Conservation (phyloP, 1,140 invertebrate genomes). For the Coenobita brevimanus region DNA sequence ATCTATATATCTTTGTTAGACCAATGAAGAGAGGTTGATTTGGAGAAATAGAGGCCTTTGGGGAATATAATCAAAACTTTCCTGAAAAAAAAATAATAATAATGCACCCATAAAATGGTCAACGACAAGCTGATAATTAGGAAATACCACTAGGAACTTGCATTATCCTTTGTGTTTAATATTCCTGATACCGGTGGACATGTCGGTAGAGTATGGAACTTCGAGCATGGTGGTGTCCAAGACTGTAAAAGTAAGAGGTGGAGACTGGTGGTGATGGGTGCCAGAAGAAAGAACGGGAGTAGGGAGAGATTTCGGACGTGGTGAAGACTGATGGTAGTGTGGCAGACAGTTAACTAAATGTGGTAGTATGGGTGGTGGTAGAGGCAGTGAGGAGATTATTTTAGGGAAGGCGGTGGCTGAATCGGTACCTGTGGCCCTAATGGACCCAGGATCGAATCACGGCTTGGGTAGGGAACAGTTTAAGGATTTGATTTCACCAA, state of each 20-base stretch:
- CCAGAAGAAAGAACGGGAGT: background rate
- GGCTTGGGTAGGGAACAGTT: no score
- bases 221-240: slow-evolving; percentile 39
- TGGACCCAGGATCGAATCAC: no score
- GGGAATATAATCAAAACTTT: slow-evolving; percentile 15
- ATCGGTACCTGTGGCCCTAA: no score
- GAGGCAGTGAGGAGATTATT: no score
- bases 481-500: no score
- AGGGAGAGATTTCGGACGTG: background rate
- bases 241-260: background rate
- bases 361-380: no score
- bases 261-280: background rate
- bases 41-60: slow-evolving; percentile 20
- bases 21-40: slow-evolving; percentile 50
- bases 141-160: slow-evolving; percentile 64
- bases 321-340: background rate
- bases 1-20: slow-evolving; percentile 43
- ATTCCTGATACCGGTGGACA: slow-evolving; percentile 63
- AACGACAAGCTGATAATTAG: slow-evolving; percentile 60
- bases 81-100: slow-evolving; percentile 18
- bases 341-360: background rate
- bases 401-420: no score
- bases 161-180: slow-evolving; percentile 64
- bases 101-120: slow-evolving; percentile 38
- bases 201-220: slow-evolving; percentile 64